Evolutionary conservation across 1,140 invertebrate genomes (phyloP).

Genomic region (Centruroides sculpturatus): DNA sequence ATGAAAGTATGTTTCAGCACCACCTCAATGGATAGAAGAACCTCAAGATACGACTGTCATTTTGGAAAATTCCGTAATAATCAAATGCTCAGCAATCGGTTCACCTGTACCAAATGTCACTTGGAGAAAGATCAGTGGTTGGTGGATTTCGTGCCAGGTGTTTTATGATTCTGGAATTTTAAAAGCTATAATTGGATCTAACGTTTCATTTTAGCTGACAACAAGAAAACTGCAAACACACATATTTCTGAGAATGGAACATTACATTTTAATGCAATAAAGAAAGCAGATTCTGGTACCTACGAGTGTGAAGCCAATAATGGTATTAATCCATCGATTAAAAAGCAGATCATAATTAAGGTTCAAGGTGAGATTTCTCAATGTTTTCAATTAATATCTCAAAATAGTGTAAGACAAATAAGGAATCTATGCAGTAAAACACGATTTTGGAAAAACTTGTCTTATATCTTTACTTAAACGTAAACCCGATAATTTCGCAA

Average conservation of each 20-base stretch:
- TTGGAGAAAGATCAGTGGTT: slow-evolving; percentile 31
- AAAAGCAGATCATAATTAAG: slow-evolving; percentile 1
- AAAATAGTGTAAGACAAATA: no score
- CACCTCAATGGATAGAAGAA: slow-evolving; percentile 36
- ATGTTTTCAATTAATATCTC: no score
- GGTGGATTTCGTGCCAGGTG: no score
- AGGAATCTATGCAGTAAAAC: no score
- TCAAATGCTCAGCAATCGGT: slow-evolving; percentile 34
- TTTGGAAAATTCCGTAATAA: slow-evolving; percentile 23
- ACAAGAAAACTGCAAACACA: no score
- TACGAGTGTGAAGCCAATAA: slow-evolving; percentile 83
- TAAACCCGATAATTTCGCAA: no score
- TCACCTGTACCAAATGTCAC: slow-evolving; percentile 33
- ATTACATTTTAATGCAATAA: slow-evolving; percentile 61
- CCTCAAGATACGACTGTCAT: slow-evolving; percentile 32
- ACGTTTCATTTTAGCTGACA: no score
- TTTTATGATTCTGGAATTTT: no score
- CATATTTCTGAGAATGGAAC: neutral
- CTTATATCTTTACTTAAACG: no score
- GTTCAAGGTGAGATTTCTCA: slow-evolving; percentile 10
- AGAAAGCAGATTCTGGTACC: slow-evolving; percentile 62
- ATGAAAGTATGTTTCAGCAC: slow-evolving; percentile 24
- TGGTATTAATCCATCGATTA: slow-evolving; percentile 55
- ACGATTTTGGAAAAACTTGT: no score
- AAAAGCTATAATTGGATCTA: no score